A percentile compares a stretch with the other conserved stretches of the same genome.
These are phyloP conservation scores for Alosa alosa DNA, from an alignment of 2,113 vertebrate genomes.

Conservation along the genomic window DNA sequence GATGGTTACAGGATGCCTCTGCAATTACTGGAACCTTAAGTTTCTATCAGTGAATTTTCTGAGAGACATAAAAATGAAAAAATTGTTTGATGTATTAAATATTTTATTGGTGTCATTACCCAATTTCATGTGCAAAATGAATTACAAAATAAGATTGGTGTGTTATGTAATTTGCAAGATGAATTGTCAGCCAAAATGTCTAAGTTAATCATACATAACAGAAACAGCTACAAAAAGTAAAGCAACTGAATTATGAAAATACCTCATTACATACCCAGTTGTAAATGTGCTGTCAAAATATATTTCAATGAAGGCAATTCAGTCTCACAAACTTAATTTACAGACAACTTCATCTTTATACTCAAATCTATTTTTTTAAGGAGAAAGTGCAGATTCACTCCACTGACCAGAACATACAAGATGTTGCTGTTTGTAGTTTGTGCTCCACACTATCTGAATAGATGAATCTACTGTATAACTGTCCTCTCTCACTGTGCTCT, in stretches of 20 bases:
- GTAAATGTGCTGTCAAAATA: background rate
- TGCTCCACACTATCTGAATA: background rate
- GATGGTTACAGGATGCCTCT: background rate
- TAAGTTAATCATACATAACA: background rate
- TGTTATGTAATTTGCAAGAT: background rate
- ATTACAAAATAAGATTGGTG: background rate
- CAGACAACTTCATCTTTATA: background rate
- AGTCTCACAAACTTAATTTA: background rate
- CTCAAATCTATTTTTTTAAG: background rate
- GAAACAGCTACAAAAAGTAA: background rate
- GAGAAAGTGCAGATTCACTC: background rate
- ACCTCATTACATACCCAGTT: background rate
- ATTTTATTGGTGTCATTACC: background rate
- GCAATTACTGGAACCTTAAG: background rate
- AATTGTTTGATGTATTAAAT: background rate
- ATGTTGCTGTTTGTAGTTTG: background rate
- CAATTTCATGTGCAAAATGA: background rate
- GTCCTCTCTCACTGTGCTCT: background rate
- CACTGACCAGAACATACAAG: background rate
- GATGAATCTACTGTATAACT: background rate
- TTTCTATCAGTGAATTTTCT: background rate
- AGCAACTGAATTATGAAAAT: background rate
- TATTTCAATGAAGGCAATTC: background rate
- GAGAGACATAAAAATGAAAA: too few relatives aligned
- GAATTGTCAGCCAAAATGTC: background rate